Evolutionary conservation across 2,113 vertebrate genomes (phyloP), one percentile per base, ranked within the genome.

Genomic region (Coreoperca whiteheadi): DNA sequence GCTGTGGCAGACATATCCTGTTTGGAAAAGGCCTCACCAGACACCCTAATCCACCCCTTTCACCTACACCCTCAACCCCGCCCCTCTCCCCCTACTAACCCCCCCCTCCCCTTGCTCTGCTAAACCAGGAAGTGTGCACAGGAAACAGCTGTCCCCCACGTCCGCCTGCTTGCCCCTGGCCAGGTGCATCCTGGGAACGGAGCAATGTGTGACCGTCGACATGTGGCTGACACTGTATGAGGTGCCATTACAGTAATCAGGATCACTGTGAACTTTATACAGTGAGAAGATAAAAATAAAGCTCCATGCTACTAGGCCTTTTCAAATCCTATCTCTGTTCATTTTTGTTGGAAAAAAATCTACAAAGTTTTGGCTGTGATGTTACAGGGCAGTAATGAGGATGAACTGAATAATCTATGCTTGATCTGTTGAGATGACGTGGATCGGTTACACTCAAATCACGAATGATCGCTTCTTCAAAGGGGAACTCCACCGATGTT

Each of bases 131-230:
- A 95, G 92, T 86, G 86, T 93, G 92, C 85, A 85, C 93, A 95
- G 96, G 96, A 96, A 96, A 91, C 96, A 96, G 96, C 95, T 96
- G 95, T 90, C 89, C 88, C 92, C 78, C 71, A 78, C 89, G 85
- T 96, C 96, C 95, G 94, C 84, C 86, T 64, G 51, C 64, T 91
- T 23, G 81, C 65, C 85, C 74, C 78, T 73, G 59, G 77, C 96
- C 96, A 96, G 96, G 96, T 96, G 96, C 95, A 96, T 96, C 96
- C 96, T 96, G 95, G 95, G 95, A 94, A 95, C 28, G 79, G 61
- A 85, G 85, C 56, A 61, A 89, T 89, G 87, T 93, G 89, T 93
- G 90, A 91, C 88, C 80, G 64, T 83, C 76, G 75, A 81, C 82
- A 77, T 87, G 91, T 39, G 74, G 77, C 84, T 73, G 81, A 86